Evolutionary conservation across 2,797 vertebrate genomes (phyloP).

Genomic region (Ciconia nigra): DNA sequence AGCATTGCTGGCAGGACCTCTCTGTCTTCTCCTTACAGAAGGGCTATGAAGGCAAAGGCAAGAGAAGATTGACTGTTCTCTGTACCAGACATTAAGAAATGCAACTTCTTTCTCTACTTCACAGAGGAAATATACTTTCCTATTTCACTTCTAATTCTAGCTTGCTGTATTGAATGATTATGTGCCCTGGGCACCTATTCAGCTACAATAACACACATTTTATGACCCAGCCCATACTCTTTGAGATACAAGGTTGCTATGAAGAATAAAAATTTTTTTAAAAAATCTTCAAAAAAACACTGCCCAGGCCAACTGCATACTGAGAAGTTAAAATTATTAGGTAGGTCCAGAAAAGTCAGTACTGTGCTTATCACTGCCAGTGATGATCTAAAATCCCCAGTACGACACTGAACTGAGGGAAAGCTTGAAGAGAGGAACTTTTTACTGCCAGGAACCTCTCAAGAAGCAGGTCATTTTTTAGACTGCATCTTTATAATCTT

Average conservation of each 20-base stretch:
- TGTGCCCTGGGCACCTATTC: background rate
- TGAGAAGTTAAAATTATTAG: background rate
- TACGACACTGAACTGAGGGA: background rate
- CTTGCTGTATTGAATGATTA: background rate
- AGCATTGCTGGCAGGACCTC: background rate
- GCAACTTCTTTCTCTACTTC: background rate
- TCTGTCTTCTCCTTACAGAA: background rate
- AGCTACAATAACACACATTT: background rate
- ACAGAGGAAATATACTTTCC: background rate
- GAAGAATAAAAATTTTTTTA: background rate
- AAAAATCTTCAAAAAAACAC: background rate
- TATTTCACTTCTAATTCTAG: background rate
- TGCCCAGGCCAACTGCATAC: background rate
- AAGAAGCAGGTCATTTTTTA: background rate
- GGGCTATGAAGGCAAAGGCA: background rate
- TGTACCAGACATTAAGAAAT: background rate
- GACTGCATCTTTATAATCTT: background rate
- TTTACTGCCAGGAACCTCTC: background rate
- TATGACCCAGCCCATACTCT: background rate
- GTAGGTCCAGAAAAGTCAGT: background rate
- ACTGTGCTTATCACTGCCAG: background rate
- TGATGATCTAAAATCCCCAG: background rate
- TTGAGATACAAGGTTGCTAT: background rate
- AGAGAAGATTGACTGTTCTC: background rate
- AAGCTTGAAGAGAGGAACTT: background rate